A percentile compares a stretch with the other conserved stretches of the same genome.
Conservation (phyloP, 2,113 vertebrate species). For the Naja naja region DNA sequence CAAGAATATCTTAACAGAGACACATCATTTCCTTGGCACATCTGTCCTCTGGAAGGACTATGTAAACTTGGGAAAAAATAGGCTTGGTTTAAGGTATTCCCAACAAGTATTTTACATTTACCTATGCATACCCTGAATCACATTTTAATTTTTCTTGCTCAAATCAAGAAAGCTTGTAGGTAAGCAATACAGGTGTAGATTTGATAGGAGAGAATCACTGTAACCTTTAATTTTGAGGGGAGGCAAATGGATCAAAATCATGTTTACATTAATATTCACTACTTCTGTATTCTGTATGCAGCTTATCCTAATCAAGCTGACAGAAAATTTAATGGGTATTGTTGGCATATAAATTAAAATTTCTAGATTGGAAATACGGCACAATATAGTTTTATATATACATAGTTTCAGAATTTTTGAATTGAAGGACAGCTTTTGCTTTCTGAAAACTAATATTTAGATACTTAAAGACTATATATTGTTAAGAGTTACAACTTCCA, state of each 20-base stretch:
- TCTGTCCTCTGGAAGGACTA: background rate
- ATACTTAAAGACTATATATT: background rate
- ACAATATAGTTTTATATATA: background rate
- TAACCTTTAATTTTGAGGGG: background rate
- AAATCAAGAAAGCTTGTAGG: background rate
- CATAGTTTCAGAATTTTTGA: background rate
- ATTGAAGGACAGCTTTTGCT: background rate
- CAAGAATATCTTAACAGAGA: background rate
- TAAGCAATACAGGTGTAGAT: background rate
- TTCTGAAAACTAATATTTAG: background rate
- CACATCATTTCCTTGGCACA: background rate
- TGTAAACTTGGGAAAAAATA: background rate
- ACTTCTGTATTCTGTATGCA: background rate
- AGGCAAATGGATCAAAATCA: background rate
- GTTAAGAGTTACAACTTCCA: background rate
- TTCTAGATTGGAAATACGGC: background rate
- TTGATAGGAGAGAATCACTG: background rate
- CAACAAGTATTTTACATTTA: background rate
- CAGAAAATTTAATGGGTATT: background rate
- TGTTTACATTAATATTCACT: background rate
- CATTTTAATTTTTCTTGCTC: background rate
- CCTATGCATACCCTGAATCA: background rate
- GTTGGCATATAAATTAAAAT: background rate
- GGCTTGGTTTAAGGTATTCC: background rate
- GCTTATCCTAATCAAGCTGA: background rate